Percentiles rank a stretch among this genome's conserved stretches.
Conservation (phyloP, 1,140 invertebrate genomes). For the Brachionus calyciflorus region DNA sequence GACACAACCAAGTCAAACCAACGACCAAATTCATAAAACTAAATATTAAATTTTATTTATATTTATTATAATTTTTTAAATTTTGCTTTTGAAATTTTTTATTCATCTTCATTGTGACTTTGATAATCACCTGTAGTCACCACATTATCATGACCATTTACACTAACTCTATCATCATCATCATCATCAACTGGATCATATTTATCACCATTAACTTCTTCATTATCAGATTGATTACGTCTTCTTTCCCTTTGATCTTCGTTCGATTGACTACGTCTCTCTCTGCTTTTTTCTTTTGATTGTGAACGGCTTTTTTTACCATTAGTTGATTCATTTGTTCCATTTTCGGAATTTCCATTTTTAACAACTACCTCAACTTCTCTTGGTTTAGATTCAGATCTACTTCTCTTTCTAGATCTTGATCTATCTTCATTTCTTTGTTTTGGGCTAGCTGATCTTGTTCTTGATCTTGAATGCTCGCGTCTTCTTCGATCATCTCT, state of each 20-base stretch:
- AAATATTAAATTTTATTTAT: too few species aligned
- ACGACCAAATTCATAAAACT: too few species aligned
- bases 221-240: not conserved
- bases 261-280: not conserved
- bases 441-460: too few species aligned
- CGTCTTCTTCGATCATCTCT: not conserved
- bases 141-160: slow-evolving; percentile 5
- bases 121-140: slow-evolving; percentile 37
- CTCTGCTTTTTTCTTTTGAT: not conserved
- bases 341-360: not conserved
- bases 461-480: not conserved
- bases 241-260: not conserved
- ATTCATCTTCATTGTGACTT: slow-evolving; percentile 35
- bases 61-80: not conserved
- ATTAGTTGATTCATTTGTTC: not conserved
- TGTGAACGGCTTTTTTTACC: not conserved
- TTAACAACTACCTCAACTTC: not conserved
- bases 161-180: slow-evolving; percentile 7
- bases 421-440: not conserved
- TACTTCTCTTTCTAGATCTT: not conserved
- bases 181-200: not conserved
- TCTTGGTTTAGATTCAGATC: not conserved
- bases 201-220: not conserved
- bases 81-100: too few species aligned
- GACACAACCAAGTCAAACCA: too few species aligned